A percentile compares a stretch with the other conserved stretches of the same genome.
These are phyloP conservation scores for Linnaemya vulpina DNA, from an alignment of 2,888 invertebrate genomes.

Conservation along the genomic window DNA sequence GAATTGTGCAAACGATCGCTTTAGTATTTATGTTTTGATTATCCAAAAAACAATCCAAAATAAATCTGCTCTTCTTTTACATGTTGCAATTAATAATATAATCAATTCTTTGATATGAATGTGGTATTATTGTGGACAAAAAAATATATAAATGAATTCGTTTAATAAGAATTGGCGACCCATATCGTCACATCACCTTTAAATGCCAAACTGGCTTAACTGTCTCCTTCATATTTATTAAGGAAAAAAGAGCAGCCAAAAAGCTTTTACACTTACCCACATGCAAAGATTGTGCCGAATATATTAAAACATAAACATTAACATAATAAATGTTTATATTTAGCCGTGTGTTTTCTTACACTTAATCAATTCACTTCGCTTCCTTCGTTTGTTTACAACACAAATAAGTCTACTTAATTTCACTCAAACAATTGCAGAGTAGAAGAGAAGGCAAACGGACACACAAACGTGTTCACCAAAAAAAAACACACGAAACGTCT, in stretches of 20 bases:
- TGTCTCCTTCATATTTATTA: not conserved
- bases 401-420: slow-evolving; percentile 40
- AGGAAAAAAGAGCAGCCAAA: not conserved
- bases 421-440: slow-evolving; percentile 27
- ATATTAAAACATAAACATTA: slow-evolving; percentile 3
- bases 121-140: not conserved
- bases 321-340: not conserved
- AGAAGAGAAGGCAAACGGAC: slow-evolving; percentile 9
- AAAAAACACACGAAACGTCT: slow-evolving; percentile 20
- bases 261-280: not conserved
- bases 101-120: not conserved
- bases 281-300: not conserved
- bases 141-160: not conserved
- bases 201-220: not conserved
- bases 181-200: slow-evolving; percentile 13
- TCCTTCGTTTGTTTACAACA: slow-evolving; percentile 39
- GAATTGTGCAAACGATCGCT: too few relatives aligned
- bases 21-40: too few relatives aligned
- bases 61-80: too few relatives aligned
- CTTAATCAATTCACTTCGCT: slow-evolving; percentile 35
- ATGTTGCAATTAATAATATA: not conserved
- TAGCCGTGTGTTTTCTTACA: slow-evolving; percentile 11
- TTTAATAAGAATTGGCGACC: not conserved
- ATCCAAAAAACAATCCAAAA: too few relatives aligned
- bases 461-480: slow-evolving; percentile 29